These are phyloP conservation scores for Helogale parvula DNA, from an alignment of 2,113 vertebrate species.

Conservation along the genomic window DNA sequence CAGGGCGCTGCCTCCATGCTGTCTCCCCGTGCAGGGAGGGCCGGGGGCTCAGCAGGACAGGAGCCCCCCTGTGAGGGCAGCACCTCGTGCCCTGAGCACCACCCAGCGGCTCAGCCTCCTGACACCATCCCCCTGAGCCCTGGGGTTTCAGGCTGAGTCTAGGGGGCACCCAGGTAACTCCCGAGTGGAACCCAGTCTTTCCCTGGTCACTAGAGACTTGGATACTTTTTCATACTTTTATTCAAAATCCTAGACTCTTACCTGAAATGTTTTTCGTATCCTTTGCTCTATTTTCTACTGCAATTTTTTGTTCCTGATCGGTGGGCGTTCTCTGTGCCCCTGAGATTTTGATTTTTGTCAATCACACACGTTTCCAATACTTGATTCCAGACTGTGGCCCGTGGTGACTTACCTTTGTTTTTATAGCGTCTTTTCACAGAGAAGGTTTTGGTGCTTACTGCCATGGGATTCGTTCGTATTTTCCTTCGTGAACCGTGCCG, in stretches of 20 bases:
- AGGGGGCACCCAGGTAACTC: not conserved
- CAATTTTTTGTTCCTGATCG: not conserved
- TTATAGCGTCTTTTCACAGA: not conserved
- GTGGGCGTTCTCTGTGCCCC: not conserved
- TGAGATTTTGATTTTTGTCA: not conserved
- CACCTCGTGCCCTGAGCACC: not conserved
- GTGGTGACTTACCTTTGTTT: not conserved
- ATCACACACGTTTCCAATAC: rapidly evolving
- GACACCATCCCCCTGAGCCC: too few species aligned
- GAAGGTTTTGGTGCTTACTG: not conserved
- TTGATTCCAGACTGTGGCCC: not conserved
- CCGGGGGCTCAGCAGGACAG: rapidly evolving
- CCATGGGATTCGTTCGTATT: not conserved
- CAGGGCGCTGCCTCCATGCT: not conserved
- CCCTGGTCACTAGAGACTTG: not conserved
- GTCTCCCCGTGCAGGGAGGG: rapidly evolving
- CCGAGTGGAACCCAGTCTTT: rapidly evolving
- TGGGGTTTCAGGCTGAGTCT: not conserved
- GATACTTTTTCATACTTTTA: rapidly evolving
- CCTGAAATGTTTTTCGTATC: rapidly evolving
- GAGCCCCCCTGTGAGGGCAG: rapidly evolving
- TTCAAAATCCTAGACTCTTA: not conserved
- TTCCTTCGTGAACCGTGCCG: not conserved
- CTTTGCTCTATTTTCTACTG: not conserved
- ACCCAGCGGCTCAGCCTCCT: not conserved